Evolutionary conservation across 2,888 invertebrate species (phyloP).

Genomic region (Stenichneumon culpator): DNA sequence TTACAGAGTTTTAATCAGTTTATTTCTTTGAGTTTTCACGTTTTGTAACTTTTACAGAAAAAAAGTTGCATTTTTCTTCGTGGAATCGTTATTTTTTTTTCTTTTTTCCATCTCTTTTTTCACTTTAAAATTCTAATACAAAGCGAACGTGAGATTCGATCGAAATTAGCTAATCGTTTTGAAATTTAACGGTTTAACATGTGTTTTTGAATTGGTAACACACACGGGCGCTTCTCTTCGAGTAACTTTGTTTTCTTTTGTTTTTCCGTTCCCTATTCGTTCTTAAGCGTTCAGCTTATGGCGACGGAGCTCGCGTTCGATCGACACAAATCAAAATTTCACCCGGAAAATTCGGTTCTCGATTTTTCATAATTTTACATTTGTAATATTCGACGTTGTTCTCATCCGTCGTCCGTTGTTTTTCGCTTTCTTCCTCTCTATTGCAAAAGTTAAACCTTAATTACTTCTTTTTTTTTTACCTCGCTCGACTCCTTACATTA

Average conservation of each 20-base stretch:
- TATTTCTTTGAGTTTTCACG: slow-evolving; percentile 81
- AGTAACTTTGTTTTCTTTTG: not conserved
- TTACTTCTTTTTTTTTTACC: slow-evolving; percentile 68
- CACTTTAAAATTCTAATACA: slow-evolving; percentile 56
- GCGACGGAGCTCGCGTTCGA: slow-evolving; percentile 65
- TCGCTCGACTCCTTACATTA: slow-evolving; percentile 80
- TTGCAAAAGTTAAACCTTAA: slow-evolving; percentile 79
- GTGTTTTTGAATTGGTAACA: slow-evolving; percentile 49
- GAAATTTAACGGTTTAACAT: slow-evolving; percentile 25
- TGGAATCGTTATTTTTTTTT: slow-evolving; percentile 65
- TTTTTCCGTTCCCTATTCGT: not conserved
- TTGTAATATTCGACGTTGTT: slow-evolving; percentile 38
- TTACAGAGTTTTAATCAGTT: slow-evolving; percentile 82
- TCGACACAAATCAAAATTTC: slow-evolving; percentile 65
- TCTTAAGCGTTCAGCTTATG: slow-evolving; percentile 38
- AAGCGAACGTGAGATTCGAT: slow-evolving; percentile 65
- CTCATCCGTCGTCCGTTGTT: slow-evolving; percentile 39
- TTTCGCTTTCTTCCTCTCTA: slow-evolving; percentile 73
- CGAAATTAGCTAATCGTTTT: slow-evolving; percentile 52
- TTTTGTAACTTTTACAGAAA: slow-evolving; percentile 67
- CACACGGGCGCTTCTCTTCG: slow-evolving; percentile 53
- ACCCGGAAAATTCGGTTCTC: slow-evolving; percentile 44
- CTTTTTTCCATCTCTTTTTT: slow-evolving; percentile 30
- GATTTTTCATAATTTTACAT: slow-evolving; percentile 45
- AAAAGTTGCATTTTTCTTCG: slow-evolving; percentile 57